Base-by-base conservation (phyloP, 2,113 vertebrate genomes). In the Numenius arquata region DNA sequence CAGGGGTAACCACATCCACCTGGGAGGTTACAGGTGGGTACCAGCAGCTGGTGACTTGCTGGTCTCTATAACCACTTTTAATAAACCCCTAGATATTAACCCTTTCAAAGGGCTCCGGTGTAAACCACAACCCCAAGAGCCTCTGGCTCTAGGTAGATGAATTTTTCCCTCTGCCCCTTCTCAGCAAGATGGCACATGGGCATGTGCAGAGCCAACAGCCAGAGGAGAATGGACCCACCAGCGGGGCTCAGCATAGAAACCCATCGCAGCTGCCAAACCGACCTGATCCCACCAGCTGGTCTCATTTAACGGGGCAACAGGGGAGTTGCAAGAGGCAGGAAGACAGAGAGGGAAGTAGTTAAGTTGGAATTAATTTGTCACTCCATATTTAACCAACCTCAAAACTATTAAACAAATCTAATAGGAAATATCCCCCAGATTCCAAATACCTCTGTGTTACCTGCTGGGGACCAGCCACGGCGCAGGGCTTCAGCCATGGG, bases 301-400 rank as follows among this genome's bases (percentile, higher is more conserved):
- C 86, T 16, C 3, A 7, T 27, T 96, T 96, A 96, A 82, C 5
- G 0, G 85, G 88, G 88, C 92, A 81, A 34, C 76, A 19, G 53
- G 77, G 86, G 92, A 93, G 68, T 26, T 87, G 76, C 66, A n/a
- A 93, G 96, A 8, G 8, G 70, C 92, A 96, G 94, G 77, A 87
- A 96, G 88, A 82, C 61, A 4, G 10, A 75, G 89, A 73, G 92
- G 90, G 92, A 97, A 96, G 94, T 62, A 95, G 95, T 96, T 94
- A 96, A 87, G 77, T 93, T 91, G 77, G 90, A 96, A 96, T 96
- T 94, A 95, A 95, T 97, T 96, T 93, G 89, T 76, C 95, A 95
- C 86, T 96, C 90, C 73, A 22, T 92, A 95, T 96, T 97, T 97
- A 96, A 95, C 83, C 4, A 1, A 90, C 86, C 90, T 96, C 92